Base-by-base conservation (phyloP, 2,797 vertebrate species). In the Malurus leucopterus region DNA sequence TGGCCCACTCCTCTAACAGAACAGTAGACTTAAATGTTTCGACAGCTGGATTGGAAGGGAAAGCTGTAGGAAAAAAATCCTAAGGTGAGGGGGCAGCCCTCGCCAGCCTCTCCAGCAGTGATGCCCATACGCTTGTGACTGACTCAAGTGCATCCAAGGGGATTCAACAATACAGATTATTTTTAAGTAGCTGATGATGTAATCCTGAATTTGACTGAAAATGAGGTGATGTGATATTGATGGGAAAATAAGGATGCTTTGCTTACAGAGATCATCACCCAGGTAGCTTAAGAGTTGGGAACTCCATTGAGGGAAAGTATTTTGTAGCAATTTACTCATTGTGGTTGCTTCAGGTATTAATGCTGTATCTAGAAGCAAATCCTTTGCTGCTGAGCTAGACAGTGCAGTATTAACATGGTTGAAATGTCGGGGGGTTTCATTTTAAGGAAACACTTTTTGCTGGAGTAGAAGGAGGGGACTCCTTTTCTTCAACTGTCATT, bases 11-110 rank as follows among this genome's bases (percentile, higher is more conserved):
- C 67, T 63, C 88, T 83, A 97, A 97, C 36, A 9, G 41, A 17
- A 96, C 96, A 7, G 29, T 47, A 6, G 14, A 73, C 36, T 77
- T 88, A 41, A 97, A 93, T 15, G 24, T 34, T 86, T 96, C 95
- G 0, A 1, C 70, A 20, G 67, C 50, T 22, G 61, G 61, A 55
- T n/a, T 73, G 65, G 70, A 80, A 86, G 77, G 84, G 80, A 77
- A 74, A 58, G 29, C 2, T 3, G n/a, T 75, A 55, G 69, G 47
- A 57, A 74, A 62, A 18, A 64, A 84, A 29, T 41, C 88, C 67
- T 83, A 50, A 65, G 26, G 15, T 55, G 20, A 51, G 8, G 4
- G 15, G 51, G 29, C 32, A 69, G 34, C 36, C 46, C 13, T 17
- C 21, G 7, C 8, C 79, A 27, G 30, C 61, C 47, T n/a, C 67